Evolutionary conservation across 2,797 vertebrate species (phyloP).

Genomic region (Balearica regulorum): DNA sequence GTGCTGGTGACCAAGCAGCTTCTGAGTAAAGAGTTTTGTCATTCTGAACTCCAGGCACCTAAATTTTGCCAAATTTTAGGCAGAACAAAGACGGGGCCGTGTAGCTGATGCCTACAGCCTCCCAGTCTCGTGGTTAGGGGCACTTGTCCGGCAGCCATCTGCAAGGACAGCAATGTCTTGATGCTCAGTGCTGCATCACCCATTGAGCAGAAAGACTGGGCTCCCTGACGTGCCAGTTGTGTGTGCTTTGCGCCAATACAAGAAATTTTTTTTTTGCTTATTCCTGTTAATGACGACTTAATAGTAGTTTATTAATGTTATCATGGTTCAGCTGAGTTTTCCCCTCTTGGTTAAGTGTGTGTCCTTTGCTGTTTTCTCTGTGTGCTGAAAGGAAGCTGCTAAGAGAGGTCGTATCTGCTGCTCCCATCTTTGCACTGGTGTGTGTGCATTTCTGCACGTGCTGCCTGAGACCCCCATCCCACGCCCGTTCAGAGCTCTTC

Average conservation of each 20-base stretch:
- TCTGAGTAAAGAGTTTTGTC: neutral
- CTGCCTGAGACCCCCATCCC: neutral
- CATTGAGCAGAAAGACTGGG: neutral
- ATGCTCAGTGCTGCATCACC: neutral
- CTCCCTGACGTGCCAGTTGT: neutral
- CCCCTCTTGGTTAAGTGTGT: neutral
- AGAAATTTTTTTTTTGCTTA: neutral
- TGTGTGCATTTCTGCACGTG: neutral
- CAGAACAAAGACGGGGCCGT: neutral
- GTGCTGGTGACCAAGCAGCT: neutral
- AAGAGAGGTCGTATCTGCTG: fast-evolving
- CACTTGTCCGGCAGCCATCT: fast-evolving
- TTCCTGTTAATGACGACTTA: neutral
- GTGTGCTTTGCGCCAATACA: neutral
- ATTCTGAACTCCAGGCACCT: neutral
- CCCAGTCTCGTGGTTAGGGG: neutral
- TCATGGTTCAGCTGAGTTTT: neutral
- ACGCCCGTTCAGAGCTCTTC: neutral
- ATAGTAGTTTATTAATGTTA: neutral
- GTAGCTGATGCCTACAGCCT: neutral
- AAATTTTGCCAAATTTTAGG: neutral
- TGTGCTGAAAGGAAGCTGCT: neutral
- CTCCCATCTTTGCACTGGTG: neutral
- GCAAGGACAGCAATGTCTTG: fast-evolving
- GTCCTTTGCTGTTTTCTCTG: fast-evolving